phyloP scores from a whole-genome alignment of 1,140 invertebrate genomes.

The Drosophila murphyi region DNA sequence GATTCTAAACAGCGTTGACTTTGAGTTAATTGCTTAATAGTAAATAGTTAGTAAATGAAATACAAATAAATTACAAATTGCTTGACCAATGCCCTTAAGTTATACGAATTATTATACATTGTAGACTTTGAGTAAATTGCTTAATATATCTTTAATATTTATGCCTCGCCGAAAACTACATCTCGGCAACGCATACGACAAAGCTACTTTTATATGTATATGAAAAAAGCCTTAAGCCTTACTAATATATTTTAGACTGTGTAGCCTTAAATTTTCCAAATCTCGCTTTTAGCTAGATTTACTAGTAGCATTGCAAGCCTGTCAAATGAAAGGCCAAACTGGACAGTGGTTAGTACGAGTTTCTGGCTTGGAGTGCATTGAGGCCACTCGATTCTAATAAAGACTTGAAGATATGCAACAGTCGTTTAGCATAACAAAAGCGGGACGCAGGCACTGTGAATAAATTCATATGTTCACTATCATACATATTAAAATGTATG shows the following conservation, averaged over 20 bases:
- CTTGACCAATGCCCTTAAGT: too few species aligned
- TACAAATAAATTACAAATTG: too few species aligned
- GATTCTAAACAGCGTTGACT: background rate
- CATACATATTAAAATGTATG: conserved; percentile 17
- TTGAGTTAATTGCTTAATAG: background rate
- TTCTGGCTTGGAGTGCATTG: conserved; percentile 12
- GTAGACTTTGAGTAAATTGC: background rate
- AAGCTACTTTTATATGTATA: conserved; percentile 13
- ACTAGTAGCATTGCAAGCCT: conserved; percentile 24
- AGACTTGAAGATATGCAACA: conserved; percentile 37
- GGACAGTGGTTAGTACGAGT: background rate
- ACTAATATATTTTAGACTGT: conserved; percentile 15
- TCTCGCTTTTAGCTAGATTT: conserved; percentile 33
- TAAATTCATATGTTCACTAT: conserved; percentile 27
- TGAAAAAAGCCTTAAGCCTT: conserved; percentile 10
- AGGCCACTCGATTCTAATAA: conserved; percentile 49
- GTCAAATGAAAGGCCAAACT: background rate
- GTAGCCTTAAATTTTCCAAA: conserved; percentile 28
- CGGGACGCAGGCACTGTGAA: conserved; percentile 3
- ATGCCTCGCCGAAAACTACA: background rate
- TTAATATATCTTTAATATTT: background rate
- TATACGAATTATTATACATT: background rate
- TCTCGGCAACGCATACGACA: background rate
- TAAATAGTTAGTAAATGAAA: background rate
- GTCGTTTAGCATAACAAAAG: conserved; percentile 57